Evolutionary conservation across 2,797 vertebrate species (phyloP).

Genomic region (Phoxinus dragarum): DNA sequence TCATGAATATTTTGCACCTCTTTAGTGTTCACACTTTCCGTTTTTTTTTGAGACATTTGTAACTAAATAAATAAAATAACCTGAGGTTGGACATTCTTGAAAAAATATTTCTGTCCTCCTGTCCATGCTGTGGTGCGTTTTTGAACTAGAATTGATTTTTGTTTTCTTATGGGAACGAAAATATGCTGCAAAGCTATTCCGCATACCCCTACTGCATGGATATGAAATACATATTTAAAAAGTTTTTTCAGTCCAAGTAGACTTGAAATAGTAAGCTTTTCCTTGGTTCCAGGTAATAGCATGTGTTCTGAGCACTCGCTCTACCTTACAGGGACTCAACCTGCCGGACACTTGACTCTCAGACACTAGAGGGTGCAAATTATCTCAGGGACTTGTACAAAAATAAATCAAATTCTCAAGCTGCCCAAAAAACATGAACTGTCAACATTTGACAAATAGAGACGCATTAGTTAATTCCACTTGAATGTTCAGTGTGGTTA

Average conservation of each 20-base stretch:
- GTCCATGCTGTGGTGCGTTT: not conserved
- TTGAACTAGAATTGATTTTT: not conserved
- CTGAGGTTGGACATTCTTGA: not conserved
- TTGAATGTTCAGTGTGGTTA: slow-evolving; percentile 80
- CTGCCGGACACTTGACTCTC: slow-evolving; percentile 59
- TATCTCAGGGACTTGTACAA: slow-evolving; percentile 64
- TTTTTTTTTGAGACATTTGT: not conserved
- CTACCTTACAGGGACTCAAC: not conserved
- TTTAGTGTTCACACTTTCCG: too few relatives aligned
- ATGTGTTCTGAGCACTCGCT: not conserved
- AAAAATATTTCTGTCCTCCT: not conserved
- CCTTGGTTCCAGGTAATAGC: not conserved
- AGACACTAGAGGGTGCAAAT: slow-evolving; percentile 93
- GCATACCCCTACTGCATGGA: not conserved
- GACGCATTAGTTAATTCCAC: slow-evolving; percentile 85
- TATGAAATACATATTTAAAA: not conserved
- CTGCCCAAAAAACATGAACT: slow-evolving; percentile 87
- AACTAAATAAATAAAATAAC: not conserved
- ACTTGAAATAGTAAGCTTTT: slow-evolving; percentile 21
- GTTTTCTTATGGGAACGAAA: not conserved
- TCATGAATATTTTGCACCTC: not conserved
- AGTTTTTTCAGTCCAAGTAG: not conserved
- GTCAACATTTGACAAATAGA: slow-evolving; percentile 87
- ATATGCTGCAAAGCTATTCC: not conserved
- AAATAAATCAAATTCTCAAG: slow-evolving; percentile 77